phyloP scores from a whole-genome alignment of 2,113 vertebrate species.

The Bungarus multicinctus region DNA sequence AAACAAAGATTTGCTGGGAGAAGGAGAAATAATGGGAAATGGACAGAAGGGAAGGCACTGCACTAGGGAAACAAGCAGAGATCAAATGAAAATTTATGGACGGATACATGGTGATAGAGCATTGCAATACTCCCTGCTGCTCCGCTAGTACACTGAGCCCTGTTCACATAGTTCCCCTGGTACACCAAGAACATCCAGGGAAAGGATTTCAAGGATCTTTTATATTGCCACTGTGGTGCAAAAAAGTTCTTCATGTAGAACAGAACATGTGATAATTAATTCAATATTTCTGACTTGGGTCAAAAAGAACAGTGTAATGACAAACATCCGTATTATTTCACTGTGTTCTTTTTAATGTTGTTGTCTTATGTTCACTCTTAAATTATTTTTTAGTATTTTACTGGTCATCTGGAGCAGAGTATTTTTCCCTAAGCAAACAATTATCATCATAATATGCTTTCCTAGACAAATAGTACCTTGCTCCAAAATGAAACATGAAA shows the following conservation, averaged over 20 bases:
- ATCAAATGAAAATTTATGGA: background rate
- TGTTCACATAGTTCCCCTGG: background rate
- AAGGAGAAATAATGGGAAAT: background rate
- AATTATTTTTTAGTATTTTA: slow-evolving; percentile 15
- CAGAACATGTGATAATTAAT: slow-evolving; percentile 29
- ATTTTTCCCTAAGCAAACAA: slow-evolving; percentile 21
- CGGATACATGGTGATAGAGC: background rate
- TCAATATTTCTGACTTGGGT: slow-evolving; percentile 17
- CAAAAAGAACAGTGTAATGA: slow-evolving; percentile 13
- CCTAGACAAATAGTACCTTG: slow-evolving; percentile 25
- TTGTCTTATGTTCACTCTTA: slow-evolving; percentile 9
- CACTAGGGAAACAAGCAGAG: background rate
- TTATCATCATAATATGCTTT: slow-evolving; percentile 35
- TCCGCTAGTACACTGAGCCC: background rate
- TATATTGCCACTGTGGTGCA: slow-evolving; percentile 11
- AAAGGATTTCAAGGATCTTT: slow-evolving; percentile 19
- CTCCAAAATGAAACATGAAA: slow-evolving; percentile 18
- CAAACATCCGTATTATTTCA: slow-evolving; percentile 16
- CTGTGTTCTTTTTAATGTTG: slow-evolving; percentile 13
- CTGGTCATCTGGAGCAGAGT: slow-evolving; percentile 1
- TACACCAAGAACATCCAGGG: background rate
- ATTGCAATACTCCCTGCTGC: background rate
- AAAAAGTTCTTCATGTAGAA: slow-evolving; percentile 1
- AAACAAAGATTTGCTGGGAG: background rate
- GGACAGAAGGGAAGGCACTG: background rate